These are phyloP conservation scores for Sturnira hondurensis DNA, from an alignment of 2,113 vertebrate species.

Conservation along the genomic window DNA sequence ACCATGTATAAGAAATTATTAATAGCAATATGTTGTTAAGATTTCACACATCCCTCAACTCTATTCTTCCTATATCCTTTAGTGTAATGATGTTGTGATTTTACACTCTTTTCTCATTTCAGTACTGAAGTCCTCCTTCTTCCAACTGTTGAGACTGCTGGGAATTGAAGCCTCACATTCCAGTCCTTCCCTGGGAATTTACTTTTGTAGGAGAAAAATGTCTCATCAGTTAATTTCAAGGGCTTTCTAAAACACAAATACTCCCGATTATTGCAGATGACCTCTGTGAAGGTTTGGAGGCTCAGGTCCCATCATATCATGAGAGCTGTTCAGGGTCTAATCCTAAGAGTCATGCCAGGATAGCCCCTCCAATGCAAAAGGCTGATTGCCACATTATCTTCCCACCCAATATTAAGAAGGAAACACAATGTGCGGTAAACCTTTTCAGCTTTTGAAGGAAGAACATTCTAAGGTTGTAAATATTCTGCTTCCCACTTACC, in stretches of 20 bases:
- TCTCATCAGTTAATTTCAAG: not conserved
- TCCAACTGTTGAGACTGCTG: not conserved
- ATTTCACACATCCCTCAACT: not conserved
- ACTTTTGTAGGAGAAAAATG: not conserved
- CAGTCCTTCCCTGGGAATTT: not conserved
- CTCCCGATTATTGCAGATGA: not conserved
- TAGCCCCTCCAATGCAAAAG: not conserved
- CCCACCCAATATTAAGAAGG: not conserved
- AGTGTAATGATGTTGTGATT: fast-evolving
- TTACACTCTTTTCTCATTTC: not conserved
- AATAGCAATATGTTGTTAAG: not conserved
- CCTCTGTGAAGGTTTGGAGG: not conserved
- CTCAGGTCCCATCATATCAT: not conserved
- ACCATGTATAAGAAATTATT: not conserved
- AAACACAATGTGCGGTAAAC: not conserved
- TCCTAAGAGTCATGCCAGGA: not conserved
- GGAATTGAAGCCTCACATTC: not conserved
- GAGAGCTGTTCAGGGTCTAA: not conserved
- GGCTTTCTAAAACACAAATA: not conserved
- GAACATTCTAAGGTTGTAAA: not conserved
- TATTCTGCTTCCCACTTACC: not conserved
- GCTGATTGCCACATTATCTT: not conserved
- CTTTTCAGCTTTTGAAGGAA: not conserved
- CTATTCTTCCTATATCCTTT: not conserved
- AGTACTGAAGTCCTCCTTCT: not conserved